These are phyloP conservation scores for Phyllostomus discolor DNA, from an alignment of 2,113 vertebrate species.

Conservation along the genomic window DNA sequence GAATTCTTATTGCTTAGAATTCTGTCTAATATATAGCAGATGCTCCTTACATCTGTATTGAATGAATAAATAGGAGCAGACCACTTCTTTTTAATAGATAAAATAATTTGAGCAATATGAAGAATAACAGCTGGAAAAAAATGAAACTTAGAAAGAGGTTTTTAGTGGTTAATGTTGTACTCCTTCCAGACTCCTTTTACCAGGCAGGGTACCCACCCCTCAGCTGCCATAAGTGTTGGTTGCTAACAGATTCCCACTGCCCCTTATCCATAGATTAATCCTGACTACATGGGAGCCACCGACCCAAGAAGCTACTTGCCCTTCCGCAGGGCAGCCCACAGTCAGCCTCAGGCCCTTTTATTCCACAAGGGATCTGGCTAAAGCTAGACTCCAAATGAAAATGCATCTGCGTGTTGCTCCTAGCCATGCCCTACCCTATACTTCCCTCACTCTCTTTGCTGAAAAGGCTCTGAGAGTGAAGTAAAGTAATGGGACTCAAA, in stretches of 20 bases:
- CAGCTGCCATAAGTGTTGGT: background rate
- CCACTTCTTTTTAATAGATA: background rate
- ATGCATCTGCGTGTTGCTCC: background rate
- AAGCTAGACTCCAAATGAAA: background rate
- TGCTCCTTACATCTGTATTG: background rate
- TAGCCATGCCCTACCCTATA: background rate
- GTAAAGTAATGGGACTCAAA: background rate
- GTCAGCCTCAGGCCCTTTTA: background rate
- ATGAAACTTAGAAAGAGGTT: background rate
- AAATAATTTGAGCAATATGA: background rate
- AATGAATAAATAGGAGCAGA: background rate
- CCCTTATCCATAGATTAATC: background rate
- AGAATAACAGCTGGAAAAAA: background rate
- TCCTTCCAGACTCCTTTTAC: background rate
- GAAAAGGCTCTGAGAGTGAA: background rate
- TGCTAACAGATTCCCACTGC: background rate
- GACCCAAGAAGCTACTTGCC: background rate
- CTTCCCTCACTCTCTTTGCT: background rate
- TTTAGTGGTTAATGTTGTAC: background rate
- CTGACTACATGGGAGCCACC: background rate
- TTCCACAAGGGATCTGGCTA: background rate
- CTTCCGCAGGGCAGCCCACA: background rate
- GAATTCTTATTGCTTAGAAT: background rate
- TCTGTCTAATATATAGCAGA: background rate
- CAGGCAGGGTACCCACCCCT: background rate